A percentile compares a stretch with the other conserved stretches of the same genome.
phyloP scores from a whole-genome alignment of 2,113 vertebrate species.

The Pygathrix nemaeus region DNA sequence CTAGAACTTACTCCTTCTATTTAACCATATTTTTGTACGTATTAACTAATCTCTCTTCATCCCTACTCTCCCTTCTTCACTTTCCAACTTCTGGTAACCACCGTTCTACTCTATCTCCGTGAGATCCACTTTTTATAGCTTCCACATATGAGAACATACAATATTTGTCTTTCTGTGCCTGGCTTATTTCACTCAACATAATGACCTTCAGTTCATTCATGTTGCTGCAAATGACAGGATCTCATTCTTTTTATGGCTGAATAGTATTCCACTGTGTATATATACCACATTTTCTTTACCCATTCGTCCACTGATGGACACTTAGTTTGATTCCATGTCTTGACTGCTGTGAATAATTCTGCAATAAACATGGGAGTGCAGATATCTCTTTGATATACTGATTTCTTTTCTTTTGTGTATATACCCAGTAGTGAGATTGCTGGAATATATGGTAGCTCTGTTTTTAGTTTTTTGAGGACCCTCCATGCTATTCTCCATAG shows the following conservation, averaged over 20 bases:
- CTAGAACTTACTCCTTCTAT: neutral
- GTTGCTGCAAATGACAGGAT: neutral
- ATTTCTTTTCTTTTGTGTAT: neutral
- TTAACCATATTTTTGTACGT: neutral
- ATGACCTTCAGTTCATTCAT: neutral
- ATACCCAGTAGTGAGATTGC: neutral
- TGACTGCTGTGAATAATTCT: neutral
- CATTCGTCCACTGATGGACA: neutral
- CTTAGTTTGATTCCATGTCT: neutral
- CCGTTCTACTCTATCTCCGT: neutral
- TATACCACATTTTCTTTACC: neutral
- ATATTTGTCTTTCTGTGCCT: neutral
- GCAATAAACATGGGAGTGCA: neutral
- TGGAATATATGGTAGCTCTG: neutral
- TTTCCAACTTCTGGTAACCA: neutral
- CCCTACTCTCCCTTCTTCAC: neutral
- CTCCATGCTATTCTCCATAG: neutral
- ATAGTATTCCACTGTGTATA: neutral
- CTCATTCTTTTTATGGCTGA: neutral
- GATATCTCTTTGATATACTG: neutral
- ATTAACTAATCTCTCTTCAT: neutral
- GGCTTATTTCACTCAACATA: neutral
- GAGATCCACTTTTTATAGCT: neutral
- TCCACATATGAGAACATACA: neutral
- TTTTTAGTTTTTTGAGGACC: neutral